A percentile compares a stretch with the other conserved stretches of the same genome.
Conservation (phyloP, 1,140 invertebrate species). For the Magallana gigas region DNA sequence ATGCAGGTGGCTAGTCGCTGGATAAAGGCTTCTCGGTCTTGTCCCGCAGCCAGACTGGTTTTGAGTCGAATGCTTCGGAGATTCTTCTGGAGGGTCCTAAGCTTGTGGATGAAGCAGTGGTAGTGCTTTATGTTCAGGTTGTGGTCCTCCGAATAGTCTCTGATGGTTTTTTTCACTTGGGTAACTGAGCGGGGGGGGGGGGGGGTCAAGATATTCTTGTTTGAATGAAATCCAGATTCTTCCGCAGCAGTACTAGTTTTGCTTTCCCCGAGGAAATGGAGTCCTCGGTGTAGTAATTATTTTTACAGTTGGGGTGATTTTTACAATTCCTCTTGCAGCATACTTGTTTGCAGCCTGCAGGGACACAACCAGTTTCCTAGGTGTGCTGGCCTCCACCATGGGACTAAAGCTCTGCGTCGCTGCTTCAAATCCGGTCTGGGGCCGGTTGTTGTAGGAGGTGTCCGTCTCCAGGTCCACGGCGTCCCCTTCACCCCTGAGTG, state of each 20-base stretch:
- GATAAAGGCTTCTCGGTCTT: too few relatives aligned
- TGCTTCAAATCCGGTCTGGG: slow-evolving; percentile 13
- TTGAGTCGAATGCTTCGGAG: background rate
- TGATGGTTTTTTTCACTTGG: slow-evolving; percentile 1
- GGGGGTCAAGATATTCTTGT: background rate
- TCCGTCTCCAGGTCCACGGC: slow-evolving; percentile 28
- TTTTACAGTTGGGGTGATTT: background rate
- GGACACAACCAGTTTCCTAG: background rate
- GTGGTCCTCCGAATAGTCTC: background rate
- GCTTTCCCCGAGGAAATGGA: background rate
- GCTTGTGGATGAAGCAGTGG: background rate
- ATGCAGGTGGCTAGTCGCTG: too few relatives aligned
- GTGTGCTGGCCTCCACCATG: slow-evolving; percentile 15
- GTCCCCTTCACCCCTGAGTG: background rate
- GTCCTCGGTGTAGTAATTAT: background rate
- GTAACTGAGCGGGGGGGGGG: slow-evolving; percentile 2
- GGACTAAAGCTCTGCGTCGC: slow-evolving; percentile 4
- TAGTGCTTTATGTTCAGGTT: background rate
- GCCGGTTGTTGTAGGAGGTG: slow-evolving; percentile 34
- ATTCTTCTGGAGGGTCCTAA: slow-evolving; percentile 14
- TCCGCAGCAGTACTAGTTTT: background rate
- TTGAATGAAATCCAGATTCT: background rate
- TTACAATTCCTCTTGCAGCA: background rate
- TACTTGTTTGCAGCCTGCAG: background rate
- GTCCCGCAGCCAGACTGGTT: background rate